A percentile compares a stretch with the other conserved stretches of the same genome.
phyloP scores from a whole-genome alignment of 2,888 invertebrate genomes.

The Nomada fucata region DNA sequence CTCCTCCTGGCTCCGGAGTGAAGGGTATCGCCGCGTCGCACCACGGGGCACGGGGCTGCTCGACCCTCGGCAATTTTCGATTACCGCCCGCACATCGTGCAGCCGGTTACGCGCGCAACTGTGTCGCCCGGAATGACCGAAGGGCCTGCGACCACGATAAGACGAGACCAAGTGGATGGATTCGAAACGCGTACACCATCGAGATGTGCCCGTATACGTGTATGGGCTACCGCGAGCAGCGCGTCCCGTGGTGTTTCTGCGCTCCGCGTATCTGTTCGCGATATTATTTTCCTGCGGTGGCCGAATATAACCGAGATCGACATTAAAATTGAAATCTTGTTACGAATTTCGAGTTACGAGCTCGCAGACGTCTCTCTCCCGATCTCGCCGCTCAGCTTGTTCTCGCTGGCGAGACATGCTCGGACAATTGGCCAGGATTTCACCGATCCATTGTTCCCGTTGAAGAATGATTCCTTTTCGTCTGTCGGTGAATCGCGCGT shows the following conservation, averaged over 20 bases:
- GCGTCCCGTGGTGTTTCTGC: conserved; percentile 43
- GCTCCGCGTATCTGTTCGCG: conserved; percentile 23
- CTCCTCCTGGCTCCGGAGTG: not conserved
- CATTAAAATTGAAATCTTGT: no score
- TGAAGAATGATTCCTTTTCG: no score
- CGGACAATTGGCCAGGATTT: no score
- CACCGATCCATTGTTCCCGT: no score
- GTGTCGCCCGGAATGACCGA: conserved; percentile 51
- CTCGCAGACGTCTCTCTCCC: no score
- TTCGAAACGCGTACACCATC: conserved; percentile 29
- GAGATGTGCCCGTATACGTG: not conserved
- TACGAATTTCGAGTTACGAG: no score
- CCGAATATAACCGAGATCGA: not conserved
- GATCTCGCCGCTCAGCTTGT: no score
- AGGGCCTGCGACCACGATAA: conserved; percentile 26
- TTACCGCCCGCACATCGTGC: conserved; percentile 14
- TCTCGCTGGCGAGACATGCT: no score
- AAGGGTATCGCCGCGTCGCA: conserved; percentile 3
- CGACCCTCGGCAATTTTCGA: conserved; percentile 42
- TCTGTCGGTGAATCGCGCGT: no score
- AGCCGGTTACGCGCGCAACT: conserved; percentile 36
- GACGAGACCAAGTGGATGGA: conserved; percentile 35
- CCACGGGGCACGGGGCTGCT: not conserved
- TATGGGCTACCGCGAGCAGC: conserved; percentile 65
- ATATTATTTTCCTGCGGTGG: conserved; percentile 37